These are phyloP conservation scores for Dexiosoma caninum DNA, from an alignment of 2,888 invertebrate genomes.

Conservation along the genomic window DNA sequence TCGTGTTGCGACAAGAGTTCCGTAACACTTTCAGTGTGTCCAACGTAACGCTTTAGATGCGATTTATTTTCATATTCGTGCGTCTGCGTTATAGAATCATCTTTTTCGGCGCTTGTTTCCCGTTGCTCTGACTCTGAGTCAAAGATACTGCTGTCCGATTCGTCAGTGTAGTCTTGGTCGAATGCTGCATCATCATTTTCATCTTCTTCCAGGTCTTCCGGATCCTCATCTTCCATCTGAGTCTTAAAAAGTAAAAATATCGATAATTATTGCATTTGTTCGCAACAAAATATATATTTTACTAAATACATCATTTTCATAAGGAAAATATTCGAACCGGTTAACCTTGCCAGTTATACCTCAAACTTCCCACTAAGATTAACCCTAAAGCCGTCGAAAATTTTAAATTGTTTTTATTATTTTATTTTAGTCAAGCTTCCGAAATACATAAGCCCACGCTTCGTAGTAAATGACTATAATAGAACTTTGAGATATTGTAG, in stretches of 20 bases:
- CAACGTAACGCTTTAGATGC: slow-evolving; percentile 75
- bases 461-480: no score
- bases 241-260: slow-evolving; percentile 19
- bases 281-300: no score
- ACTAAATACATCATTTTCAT: no score
- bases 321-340: no score
- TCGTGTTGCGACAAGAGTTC: slow-evolving; percentile 76
- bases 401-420: no score
- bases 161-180: slow-evolving; percentile 74
- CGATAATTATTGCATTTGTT: no score
- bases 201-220: slow-evolving; percentile 56
- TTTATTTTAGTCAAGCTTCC: no score
- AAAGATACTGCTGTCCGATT: slow-evolving; percentile 76
- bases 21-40: slow-evolving; percentile 76
- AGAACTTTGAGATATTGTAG: no score
- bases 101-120: slow-evolving; percentile 76
- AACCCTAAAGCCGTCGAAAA: no score
- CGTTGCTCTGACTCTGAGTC: slow-evolving; percentile 76
- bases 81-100: slow-evolving; percentile 70
- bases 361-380: no score
- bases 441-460: no score
- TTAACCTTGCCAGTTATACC: no score
- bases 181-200: slow-evolving; percentile 67
- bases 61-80: slow-evolving; percentile 62
- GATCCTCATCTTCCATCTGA: slow-evolving; percentile 47